Evolutionary conservation across 2,113 vertebrate species (phyloP).

Genomic region (Lampris incognitus): DNA sequence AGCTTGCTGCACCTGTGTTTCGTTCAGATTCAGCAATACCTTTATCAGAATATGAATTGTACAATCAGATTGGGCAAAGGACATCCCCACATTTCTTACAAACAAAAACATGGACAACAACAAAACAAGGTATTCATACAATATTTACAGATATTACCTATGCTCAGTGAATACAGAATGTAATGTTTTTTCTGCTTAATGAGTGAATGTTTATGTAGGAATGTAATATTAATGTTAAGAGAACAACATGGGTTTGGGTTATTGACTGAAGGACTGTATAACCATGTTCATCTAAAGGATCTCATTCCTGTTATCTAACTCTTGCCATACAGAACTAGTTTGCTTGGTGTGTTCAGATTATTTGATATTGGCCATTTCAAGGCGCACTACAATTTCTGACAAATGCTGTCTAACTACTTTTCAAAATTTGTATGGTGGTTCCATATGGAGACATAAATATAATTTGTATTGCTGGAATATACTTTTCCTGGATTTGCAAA

Average conservation of each 20-base stretch:
- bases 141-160: conserved; percentile 52
- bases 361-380: neutral
- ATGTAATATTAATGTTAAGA: neutral
- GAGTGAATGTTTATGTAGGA: conserved; percentile 4
- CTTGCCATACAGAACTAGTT: neutral
- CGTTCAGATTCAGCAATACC: conserved; percentile 32
- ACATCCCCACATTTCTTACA: conserved; percentile 41
- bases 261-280: neutral
- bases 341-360: conserved; percentile 26
- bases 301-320: conserved; percentile 14
- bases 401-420: neutral
- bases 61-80: conserved; percentile 23
- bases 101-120: conserved; percentile 69
- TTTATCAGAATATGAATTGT: conserved; percentile 34
- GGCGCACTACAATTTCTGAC: neutral
- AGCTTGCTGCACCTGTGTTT: conserved; percentile 34
- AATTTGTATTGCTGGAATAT: neutral
- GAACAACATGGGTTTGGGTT: conserved; percentile 11
- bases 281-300: conserved; percentile 5
- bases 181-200: conserved; percentile 11
- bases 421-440: conserved; percentile 2
- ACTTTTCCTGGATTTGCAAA: neutral
- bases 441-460: conserved; percentile 23
- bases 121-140: conserved; percentile 51
- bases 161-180: conserved; percentile 16